Percentiles rank a stretch among this genome's conserved stretches.
phyloP scores from a whole-genome alignment of 2,113 vertebrate species.

The Stegostoma tigrinum region DNA sequence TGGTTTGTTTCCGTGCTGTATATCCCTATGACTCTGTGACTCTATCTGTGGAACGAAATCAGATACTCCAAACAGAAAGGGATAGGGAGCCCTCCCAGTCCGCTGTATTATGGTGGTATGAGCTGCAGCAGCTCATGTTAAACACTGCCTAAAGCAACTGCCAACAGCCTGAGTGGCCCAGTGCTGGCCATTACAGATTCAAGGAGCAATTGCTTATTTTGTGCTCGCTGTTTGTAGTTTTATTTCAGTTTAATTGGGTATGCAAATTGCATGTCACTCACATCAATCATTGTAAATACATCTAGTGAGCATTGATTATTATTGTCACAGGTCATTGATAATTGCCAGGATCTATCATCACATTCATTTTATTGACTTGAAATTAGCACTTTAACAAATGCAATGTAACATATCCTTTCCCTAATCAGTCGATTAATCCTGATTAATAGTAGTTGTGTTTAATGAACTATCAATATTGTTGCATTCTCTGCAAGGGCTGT shows the following conservation, averaged over 20 bases:
- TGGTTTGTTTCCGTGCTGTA: too few relatives aligned
- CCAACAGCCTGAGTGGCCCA: not conserved
- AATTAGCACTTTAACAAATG: conserved; percentile 19
- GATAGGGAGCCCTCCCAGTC: not conserved
- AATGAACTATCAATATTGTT: not conserved
- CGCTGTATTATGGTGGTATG: too few relatives aligned
- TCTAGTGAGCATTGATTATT: not conserved
- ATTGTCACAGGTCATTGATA: conserved; percentile 12
- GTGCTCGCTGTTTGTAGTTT: not conserved
- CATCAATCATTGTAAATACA: not conserved
- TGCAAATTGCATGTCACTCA: conserved; percentile 6
- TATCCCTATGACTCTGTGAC: too few relatives aligned
- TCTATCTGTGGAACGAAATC: not conserved
- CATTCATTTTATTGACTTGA: conserved; percentile 20
- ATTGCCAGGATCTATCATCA: not conserved
- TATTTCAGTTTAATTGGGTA: not conserved
- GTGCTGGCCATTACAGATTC: not conserved
- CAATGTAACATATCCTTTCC: conserved; percentile 15
- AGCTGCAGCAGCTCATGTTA: not conserved
- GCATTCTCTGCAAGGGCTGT: not conserved
- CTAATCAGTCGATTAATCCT: conserved; percentile 19
- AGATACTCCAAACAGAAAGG: not conserved
- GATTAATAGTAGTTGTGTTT: not conserved
- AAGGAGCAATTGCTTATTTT: not conserved
- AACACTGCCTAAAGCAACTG: not conserved